Conservation (phyloP, 2,888 invertebrate genomes). For the Agriotes lineatus region DNA sequence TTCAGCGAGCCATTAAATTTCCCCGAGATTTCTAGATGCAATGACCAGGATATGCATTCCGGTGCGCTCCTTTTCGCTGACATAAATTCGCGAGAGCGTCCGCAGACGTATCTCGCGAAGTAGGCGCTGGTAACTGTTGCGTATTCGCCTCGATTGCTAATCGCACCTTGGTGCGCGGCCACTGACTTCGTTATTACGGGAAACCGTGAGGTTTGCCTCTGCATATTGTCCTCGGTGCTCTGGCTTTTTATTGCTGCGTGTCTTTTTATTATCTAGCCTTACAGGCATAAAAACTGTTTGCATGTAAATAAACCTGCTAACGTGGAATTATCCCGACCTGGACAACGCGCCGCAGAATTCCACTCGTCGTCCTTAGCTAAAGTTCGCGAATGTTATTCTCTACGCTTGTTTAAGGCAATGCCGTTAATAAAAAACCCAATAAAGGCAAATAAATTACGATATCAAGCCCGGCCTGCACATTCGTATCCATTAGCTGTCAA, state of each 20-base stretch:
- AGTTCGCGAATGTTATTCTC: neutral
- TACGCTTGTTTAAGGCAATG: no score
- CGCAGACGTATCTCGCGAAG: neutral
- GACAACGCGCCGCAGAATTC: slow-evolving; percentile 35
- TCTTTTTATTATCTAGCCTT: slow-evolving; percentile 44
- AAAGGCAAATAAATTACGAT: no score
- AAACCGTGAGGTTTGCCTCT: slow-evolving; percentile 39
- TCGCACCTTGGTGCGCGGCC: slow-evolving; percentile 40
- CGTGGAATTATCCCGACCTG: slow-evolving; percentile 43
- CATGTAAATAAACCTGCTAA: slow-evolving; percentile 42
- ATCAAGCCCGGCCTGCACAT: no score
- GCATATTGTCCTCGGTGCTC: slow-evolving; percentile 37
- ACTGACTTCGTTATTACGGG: slow-evolving; percentile 42
- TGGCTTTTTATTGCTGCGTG: slow-evolving; percentile 38
- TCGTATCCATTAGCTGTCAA: no score
- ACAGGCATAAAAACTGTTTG: slow-evolving; percentile 39
- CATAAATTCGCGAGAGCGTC: slow-evolving; percentile 24
- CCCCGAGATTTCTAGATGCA: slow-evolving; percentile 53
- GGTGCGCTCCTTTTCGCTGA: slow-evolving; percentile 19
- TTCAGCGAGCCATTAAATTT: slow-evolving; percentile 45
- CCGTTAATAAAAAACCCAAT: no score
- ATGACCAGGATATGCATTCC: slow-evolving; percentile 36
- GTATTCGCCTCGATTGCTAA: slow-evolving; percentile 23
- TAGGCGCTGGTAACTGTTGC: neutral
- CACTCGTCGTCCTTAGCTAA: slow-evolving; percentile 28